Evolutionary conservation across 2,888 invertebrate species (phyloP), one percentile per base, ranked within the genome.

Genomic region (Smittia aterrima): DNA sequence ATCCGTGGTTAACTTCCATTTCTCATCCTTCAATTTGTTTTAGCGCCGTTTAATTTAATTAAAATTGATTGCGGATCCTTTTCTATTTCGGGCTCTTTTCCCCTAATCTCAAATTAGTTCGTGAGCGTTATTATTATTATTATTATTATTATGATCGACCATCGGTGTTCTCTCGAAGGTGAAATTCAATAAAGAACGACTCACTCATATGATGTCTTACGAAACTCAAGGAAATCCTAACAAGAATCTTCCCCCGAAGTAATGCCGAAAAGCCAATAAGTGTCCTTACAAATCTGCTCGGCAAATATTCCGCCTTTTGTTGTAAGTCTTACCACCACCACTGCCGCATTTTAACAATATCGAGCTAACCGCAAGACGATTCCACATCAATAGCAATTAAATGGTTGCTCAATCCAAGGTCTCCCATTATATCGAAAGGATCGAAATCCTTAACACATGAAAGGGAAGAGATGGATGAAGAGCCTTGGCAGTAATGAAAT

Each of bases 161-260:
- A 66, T n/a, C n/a, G n/a, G n/a, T n/a, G n/a, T n/a, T n/a, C n/a
- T n/a, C n/a, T n/a, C n/a, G n/a, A 66, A 38, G 66, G 32, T 38
- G 66, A 66, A 66, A 66, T 66, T 66, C 38, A 66, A 66, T 66
- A 66, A n/a, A n/a, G n/a, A n/a, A n/a, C n/a, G n/a, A n/a, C 18
- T 66, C 11, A 38, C 6, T 11, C 18, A 16, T 27, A n/a, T 25
- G 16, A 47, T 47, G 47, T 47, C 4, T 47, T 47, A 47, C n/a
- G n/a, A n/a, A n/a, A n/a, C n/a, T n/a, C n/a, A n/a, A n/a, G n/a
- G n/a, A n/a, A n/a, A n/a, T n/a, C n/a, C n/a, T n/a, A n/a, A n/a
- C n/a, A n/a, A n/a, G n/a, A 47, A 47, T 3, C 47, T 47, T 47
- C 47, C 16, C 4, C 47, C 3, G 13, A 18, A 38, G 18, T 66